Evolutionary conservation across 1,140 invertebrate species (phyloP).

Genomic region (Heterodera carotae): DNA sequence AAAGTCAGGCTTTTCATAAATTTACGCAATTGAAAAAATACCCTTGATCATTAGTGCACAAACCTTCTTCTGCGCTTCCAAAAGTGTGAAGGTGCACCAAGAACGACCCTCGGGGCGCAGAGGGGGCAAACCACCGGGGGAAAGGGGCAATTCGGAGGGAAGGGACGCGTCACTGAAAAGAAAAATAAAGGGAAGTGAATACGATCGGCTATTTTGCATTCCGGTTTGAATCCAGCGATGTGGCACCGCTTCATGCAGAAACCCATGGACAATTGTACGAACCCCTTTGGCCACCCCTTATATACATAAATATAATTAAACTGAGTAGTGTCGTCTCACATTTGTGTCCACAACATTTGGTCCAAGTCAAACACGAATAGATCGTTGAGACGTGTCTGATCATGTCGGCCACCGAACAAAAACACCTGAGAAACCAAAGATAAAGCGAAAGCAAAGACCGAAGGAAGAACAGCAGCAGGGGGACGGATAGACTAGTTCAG

Average conservation of each 20-base stretch:
- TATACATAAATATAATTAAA: no score
- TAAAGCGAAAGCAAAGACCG: background rate
- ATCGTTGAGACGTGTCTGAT: conserved; percentile 28
- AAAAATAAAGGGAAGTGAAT: no score
- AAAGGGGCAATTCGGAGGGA: background rate
- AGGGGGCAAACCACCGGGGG: background rate
- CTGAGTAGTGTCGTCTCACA: no score
- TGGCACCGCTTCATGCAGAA: no score
- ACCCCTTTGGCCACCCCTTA: no score
- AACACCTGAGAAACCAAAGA: background rate
- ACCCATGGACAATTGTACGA: no score
- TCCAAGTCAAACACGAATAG: conserved; percentile 17
- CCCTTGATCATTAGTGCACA: background rate
- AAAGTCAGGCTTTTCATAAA: no score
- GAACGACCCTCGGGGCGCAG: conserved; percentile 16
- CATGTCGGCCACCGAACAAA: conserved; percentile 22
- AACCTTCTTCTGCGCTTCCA: conserved; percentile 20
- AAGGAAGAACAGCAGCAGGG: no score
- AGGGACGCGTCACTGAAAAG: background rate
- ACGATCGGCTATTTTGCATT: no score
- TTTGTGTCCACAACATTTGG: conserved; percentile 25
- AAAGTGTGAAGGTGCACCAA: conserved; percentile 23
- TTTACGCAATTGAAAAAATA: no score
- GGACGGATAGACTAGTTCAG: no score
- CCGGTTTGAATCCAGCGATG: no score